A percentile compares a stretch with the other conserved stretches of the same genome.
phyloP scores from a whole-genome alignment of 1,140 invertebrate species.

The Diorhabda sublineata region DNA sequence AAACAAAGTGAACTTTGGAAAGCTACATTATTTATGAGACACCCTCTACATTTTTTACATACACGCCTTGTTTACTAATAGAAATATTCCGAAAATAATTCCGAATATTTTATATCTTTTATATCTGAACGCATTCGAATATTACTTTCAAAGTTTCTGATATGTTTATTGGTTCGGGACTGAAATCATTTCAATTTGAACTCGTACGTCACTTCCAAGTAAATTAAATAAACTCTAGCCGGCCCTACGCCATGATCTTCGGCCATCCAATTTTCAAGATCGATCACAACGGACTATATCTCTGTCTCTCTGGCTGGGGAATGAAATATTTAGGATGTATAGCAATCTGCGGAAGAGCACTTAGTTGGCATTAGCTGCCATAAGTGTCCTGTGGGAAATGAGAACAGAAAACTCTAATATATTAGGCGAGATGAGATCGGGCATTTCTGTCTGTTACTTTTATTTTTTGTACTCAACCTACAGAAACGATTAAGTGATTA shows the following conservation, averaged over 20 bases:
- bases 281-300: slow-evolving; percentile 19
- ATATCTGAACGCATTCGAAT: not conserved
- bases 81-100: too few species aligned
- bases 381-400: slow-evolving; percentile 18
- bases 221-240: slow-evolving; percentile 32
- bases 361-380: slow-evolving; percentile 21
- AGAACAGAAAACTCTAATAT: slow-evolving; percentile 15
- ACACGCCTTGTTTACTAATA: too few species aligned
- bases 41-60: too few species aligned
- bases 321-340: slow-evolving; percentile 25
- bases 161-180: slow-evolving; percentile 12
- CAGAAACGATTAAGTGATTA: too few species aligned
- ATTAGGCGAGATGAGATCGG: slow-evolving; percentile 12
- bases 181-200: slow-evolving; percentile 26
- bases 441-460: slow-evolving; percentile 5
- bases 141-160: slow-evolving; percentile 5
- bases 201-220: slow-evolving; percentile 28
- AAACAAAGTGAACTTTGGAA: too few species aligned
- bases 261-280: slow-evolving; percentile 25
- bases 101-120: not conserved
- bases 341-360: slow-evolving; percentile 23
- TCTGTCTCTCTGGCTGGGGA: slow-evolving; percentile 5
- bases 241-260: slow-evolving; percentile 14
- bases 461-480: not conserved
- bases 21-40: too few species aligned